Percentiles rank a stretch among this genome's conserved stretches.
Evolutionary conservation across 1,140 invertebrate species (phyloP).

Genomic region (Euura lappo): DNA sequence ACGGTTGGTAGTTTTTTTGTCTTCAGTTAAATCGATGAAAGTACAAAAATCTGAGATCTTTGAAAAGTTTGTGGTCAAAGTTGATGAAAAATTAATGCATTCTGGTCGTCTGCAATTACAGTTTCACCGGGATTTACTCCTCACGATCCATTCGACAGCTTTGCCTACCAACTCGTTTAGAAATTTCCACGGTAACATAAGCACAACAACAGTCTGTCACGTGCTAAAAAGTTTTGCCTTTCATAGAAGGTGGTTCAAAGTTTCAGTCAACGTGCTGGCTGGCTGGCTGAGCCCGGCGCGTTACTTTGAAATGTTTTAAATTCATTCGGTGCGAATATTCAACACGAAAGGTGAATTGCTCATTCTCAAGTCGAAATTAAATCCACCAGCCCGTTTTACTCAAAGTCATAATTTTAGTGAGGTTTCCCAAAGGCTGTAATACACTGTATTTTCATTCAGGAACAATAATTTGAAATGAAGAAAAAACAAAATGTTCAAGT

Average conservation of each 20-base stretch:
- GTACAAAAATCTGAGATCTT: too few species aligned
- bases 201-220: constrained; percentile 6
- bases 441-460: too few species aligned
- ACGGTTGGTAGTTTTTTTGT: background rate
- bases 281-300: background rate
- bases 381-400: too few species aligned
- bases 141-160: background rate
- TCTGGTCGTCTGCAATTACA: constrained; percentile 1
- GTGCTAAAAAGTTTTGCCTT: background rate
- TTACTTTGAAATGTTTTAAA: background rate
- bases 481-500: too few species aligned
- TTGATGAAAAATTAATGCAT: background rate
- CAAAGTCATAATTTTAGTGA: too few species aligned
- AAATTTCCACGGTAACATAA: background rate
- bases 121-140: background rate
- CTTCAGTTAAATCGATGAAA: too few species aligned
- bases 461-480: too few species aligned
- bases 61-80: background rate
- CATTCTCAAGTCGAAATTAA: too few species aligned
- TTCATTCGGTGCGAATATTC: background rate
- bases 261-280: background rate
- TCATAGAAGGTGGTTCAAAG: background rate
- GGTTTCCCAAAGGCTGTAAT: too few species aligned
- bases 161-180: background rate
- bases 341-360: background rate